Base-by-base conservation (phyloP, 2,113 vertebrate species). In the Brachionichthys hirsutus region DNA sequence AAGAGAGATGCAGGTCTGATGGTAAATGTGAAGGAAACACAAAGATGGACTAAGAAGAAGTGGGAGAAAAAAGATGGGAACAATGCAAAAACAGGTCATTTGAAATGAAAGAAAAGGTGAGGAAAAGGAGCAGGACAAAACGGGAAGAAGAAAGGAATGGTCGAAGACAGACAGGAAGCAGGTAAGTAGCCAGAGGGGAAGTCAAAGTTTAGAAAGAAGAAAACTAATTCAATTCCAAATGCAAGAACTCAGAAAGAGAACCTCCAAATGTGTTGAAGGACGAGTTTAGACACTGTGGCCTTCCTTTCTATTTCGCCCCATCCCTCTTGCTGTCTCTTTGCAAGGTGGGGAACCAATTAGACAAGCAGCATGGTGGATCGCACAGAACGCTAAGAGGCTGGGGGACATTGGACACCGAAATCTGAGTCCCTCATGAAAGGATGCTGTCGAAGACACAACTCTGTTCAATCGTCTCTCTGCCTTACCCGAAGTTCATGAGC, bases 351-450 rank as follows among this genome's bases (percentile, higher is more conserved):
- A 52, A 78, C 59, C 35, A 6, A 69, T 12, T 2, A 19, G n/a
- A 61, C 15, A 44, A 58, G 30, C 45, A 38, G 24, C 52, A 36
- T 51, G 40, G 10, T 34, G 7, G 0, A 17, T 53, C 16, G 3
- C 41, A 46, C 34, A 3, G 7, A 74, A n/a, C n/a, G n/a, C n/a
- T n/a, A n/a, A n/a, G n/a, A n/a, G n/a, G n/a, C 36, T 5, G 11
- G 11, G 41, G 56, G 59, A 59, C 66, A 70, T 60, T 76, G 72
- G 6, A 59, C 12, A 9, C n/a, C 54, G 43, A 51, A 77, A 52
- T 44, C 10, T 66, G 43, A 54, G 43, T 50, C 51, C 62, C 44
- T 53, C 42, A 56, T 49, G 65, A 71, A 73, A 30, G 24, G 24
- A 30, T 6, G 6, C 24, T 4, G 24, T 30, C 3, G 24, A 30